These are phyloP conservation scores for Sebastes steindachneri DNA, from an alignment of 2,797 vertebrate species.

Conservation along the genomic window DNA sequence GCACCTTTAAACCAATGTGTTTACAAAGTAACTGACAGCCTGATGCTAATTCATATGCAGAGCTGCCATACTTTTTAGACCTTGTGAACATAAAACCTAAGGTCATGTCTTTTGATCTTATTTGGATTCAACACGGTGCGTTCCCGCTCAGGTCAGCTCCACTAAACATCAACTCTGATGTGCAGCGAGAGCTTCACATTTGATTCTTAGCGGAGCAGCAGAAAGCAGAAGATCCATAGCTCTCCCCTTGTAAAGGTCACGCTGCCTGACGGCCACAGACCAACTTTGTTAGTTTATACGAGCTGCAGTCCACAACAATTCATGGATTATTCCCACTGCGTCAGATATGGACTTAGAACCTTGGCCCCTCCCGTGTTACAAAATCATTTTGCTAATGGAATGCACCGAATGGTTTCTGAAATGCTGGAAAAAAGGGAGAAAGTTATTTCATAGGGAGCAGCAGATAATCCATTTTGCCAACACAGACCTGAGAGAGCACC, in stretches of 20 bases:
- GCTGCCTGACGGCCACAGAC: conserved; percentile 27
- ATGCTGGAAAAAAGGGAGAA: conserved; percentile 48
- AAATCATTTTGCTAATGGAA: conserved; percentile 79
- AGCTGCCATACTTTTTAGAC: not conserved
- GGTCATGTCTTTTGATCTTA: conserved; percentile 29
- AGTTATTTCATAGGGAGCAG: conserved; percentile 70
- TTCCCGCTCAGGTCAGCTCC: conserved; percentile 41
- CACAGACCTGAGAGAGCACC: conserved; percentile 75
- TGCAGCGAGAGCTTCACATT: conserved; percentile 37
- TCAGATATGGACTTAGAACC: conserved; percentile 49
- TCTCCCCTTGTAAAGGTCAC: conserved; percentile 63
- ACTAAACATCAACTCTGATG: conserved; percentile 47
- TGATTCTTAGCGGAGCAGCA: conserved; percentile 33
- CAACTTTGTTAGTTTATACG: conserved; percentile 53
- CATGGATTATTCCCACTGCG: conserved; percentile 61
- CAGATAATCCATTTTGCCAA: conserved; percentile 82
- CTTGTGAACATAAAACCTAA: conserved; percentile 11
- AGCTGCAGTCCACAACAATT: conserved; percentile 51
- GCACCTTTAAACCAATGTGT: not conserved
- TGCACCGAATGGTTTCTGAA: conserved; percentile 63
- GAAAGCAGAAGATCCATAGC: conserved; percentile 58
- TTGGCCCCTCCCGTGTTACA: conserved; percentile 35
- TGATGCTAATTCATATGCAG: not conserved
- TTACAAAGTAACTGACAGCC: not conserved
- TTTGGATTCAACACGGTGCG: conserved; percentile 53